Conservation (phyloP, 2,113 vertebrate genomes). For the Labeo rohita region DNA sequence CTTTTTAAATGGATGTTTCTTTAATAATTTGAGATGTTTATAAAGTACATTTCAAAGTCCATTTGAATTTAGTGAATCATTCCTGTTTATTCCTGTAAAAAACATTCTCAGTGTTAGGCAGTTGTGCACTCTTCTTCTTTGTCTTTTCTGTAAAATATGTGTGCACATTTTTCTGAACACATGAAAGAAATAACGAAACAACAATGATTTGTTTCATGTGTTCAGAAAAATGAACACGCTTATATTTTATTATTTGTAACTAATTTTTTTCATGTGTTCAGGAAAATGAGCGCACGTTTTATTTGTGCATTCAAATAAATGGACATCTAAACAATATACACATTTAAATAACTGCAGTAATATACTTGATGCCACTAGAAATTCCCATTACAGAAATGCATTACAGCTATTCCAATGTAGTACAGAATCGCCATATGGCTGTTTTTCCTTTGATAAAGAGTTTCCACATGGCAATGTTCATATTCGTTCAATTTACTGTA, state of each 20-base stretch:
- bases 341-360: background rate
- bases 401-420: background rate
- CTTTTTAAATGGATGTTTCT: background rate
- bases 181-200: background rate
- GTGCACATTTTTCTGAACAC: background rate
- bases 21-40: background rate
- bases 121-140: background rate
- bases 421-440: background rate
- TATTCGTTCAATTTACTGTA: background rate
- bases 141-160: background rate
- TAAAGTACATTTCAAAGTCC: background rate
- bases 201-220: background rate
- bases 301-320: background rate
- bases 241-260: background rate
- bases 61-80: background rate
- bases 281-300: background rate
- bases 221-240: background rate
- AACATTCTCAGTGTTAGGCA: background rate
- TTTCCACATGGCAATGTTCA: conserved; percentile 1
- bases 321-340: background rate
- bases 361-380: background rate
- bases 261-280: background rate
- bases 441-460: conserved; percentile 1
- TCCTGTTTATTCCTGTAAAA: background rate
- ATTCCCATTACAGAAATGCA: background rate